Percentiles rank a stretch among this genome's conserved stretches.
phyloP scores from a whole-genome alignment of 1,140 invertebrate species.

The Drosophila leontia region DNA sequence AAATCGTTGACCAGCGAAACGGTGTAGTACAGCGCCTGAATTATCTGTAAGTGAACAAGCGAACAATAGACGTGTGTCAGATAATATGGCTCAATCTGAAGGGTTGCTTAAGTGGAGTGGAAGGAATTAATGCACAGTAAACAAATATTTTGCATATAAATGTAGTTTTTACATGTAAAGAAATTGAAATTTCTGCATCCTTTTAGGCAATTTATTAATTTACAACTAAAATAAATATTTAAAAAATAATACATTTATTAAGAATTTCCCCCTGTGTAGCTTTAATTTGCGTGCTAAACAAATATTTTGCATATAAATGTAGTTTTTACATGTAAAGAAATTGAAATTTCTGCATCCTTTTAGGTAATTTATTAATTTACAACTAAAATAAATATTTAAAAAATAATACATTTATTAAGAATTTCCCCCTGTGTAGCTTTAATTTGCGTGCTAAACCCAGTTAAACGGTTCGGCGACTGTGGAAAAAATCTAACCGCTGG shows the following conservation, averaged over 20 bases:
- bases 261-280: too few relatives aligned
- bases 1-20: conserved; percentile 90
- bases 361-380: too few relatives aligned
- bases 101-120: conserved; percentile 61
- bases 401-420: background rate
- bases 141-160: conserved; percentile 5
- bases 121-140: conserved; percentile 44
- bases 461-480: conserved; percentile 14
- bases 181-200: too few relatives aligned
- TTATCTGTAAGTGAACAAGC: conserved; percentile 87
- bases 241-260: too few relatives aligned
- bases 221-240: too few relatives aligned
- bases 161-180: background rate
- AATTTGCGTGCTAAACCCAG: conserved; percentile 28
- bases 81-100: conserved; percentile 36
- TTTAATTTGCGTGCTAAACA: too few relatives aligned
- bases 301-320: too few relatives aligned
- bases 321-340: too few relatives aligned
- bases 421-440: conserved; percentile 14
- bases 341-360: too few relatives aligned
- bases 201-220: too few relatives aligned
- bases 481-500: background rate
- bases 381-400: too few relatives aligned
- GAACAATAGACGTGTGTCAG: conserved; percentile 55
- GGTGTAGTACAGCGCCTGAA: conserved; percentile 91